A percentile compares a stretch with the other conserved stretches of the same genome.
phyloP scores from a whole-genome alignment of 2,888 invertebrate genomes.

The Kuschelorhynchus macadamiae region DNA sequence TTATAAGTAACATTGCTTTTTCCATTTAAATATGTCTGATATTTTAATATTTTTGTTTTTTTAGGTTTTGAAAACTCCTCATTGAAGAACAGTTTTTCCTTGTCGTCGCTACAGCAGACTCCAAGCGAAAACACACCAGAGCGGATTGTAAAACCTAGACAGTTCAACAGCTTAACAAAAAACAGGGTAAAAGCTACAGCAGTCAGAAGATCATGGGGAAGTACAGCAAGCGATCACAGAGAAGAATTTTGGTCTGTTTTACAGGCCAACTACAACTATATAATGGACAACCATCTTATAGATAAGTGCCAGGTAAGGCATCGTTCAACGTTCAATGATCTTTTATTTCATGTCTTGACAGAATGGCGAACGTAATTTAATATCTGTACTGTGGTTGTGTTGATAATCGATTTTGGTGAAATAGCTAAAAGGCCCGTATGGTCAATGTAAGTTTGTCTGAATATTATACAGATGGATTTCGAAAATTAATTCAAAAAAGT shows the following conservation, averaged over 20 bases:
- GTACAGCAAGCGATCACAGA: slow-evolving; percentile 80
- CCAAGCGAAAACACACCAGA: slow-evolving; percentile 67
- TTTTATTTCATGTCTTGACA: neutral
- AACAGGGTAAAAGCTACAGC: slow-evolving; percentile 74
- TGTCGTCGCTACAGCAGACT: slow-evolving; percentile 83
- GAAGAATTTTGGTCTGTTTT: slow-evolving; percentile 95
- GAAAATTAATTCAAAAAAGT: no score
- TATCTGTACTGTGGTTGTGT: no score
- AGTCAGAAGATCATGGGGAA: slow-evolving; percentile 82
- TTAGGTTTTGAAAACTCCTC: slow-evolving; percentile 78
- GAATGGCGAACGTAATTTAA: slow-evolving; percentile 9
- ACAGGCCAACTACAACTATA: slow-evolving; percentile 92
- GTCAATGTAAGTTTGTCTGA: no score
- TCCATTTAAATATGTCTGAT: no score
- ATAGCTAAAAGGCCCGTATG: no score
- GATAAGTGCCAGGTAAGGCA: slow-evolving; percentile 81
- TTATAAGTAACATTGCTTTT: no score
- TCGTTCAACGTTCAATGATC: neutral
- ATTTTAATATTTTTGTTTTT: no score
- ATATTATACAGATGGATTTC: no score
- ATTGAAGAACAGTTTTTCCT: slow-evolving; percentile 85
- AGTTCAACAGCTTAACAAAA: slow-evolving; percentile 88
- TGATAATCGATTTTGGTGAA: no score
- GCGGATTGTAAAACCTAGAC: slow-evolving; percentile 76
- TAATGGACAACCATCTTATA: slow-evolving; percentile 95